Evolutionary conservation across 2,797 vertebrate species (phyloP).

Genomic region (Peromyscus attwateri): DNA sequence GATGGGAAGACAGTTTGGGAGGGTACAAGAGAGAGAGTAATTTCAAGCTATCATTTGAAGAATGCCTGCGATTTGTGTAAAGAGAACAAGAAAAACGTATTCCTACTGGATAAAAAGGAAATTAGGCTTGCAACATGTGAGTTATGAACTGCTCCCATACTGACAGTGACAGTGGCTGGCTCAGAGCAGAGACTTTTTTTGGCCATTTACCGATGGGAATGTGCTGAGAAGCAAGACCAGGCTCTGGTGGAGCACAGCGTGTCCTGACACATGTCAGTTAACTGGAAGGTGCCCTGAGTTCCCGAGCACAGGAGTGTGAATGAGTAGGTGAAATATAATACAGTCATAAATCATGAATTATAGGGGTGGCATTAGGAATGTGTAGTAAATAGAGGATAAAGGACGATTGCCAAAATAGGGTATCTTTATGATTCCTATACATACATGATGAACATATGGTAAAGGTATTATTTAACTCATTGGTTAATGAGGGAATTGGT

Average conservation of each 20-base stretch:
- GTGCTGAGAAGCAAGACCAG: background rate
- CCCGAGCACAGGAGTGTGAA: background rate
- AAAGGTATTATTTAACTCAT: slow-evolving; percentile 22
- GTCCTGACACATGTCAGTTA: background rate
- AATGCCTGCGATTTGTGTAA: background rate
- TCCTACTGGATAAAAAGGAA: background rate
- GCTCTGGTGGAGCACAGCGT: background rate
- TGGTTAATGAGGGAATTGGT: background rate
- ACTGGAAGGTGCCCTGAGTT: background rate
- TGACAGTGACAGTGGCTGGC: background rate
- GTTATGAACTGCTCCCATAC: background rate
- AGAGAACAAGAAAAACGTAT: background rate
- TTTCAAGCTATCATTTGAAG: background rate
- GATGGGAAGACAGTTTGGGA: background rate
- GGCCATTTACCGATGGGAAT: background rate
- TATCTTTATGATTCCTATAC: background rate
- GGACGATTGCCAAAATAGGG: background rate
- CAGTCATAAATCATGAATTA: background rate
- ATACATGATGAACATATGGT: background rate
- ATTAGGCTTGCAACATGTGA: background rate
- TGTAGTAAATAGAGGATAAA: background rate
- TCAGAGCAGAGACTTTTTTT: background rate
- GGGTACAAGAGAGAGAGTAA: background rate
- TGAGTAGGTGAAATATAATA: background rate
- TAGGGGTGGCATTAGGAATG: background rate